phyloP scores from a whole-genome alignment of 1,140 invertebrate genomes.

The Drosophila sp. region DNA sequence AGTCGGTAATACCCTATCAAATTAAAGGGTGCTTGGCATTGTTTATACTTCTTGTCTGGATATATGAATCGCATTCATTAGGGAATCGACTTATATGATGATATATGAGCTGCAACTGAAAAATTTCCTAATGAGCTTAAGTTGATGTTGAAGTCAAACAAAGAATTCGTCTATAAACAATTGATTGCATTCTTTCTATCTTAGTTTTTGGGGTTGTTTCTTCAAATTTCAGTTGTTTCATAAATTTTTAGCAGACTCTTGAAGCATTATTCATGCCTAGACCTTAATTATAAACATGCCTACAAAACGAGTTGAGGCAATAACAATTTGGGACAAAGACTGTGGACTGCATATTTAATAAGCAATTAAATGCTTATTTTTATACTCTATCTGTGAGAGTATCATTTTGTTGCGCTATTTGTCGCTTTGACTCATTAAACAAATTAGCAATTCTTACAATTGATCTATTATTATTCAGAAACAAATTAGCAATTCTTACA shows the following conservation, averaged over 20 bases:
- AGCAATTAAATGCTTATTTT: constrained; percentile 62
- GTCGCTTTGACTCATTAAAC: no score
- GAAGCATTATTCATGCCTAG: constrained; percentile 2
- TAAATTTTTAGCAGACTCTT: constrained; percentile 3
- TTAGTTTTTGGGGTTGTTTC: background rate
- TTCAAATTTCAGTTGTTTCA: background rate
- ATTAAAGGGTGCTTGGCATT: constrained; percentile 17
- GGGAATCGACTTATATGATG: background rate
- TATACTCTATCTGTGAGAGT: background rate
- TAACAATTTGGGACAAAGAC: background rate
- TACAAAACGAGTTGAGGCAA: background rate
- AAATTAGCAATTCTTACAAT: no score
- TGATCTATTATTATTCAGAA: no score
- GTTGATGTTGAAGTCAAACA: no score
- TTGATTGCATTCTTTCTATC: background rate
- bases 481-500: no score
- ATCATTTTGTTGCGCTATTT: no score
- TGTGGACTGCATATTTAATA: constrained; percentile 56
- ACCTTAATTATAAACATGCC: constrained; percentile 15
- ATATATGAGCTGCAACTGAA: background rate
- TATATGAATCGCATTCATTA: background rate
- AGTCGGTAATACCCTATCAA: constrained; percentile 4
- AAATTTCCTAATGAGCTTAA: no score
- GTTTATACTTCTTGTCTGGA: background rate
- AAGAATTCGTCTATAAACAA: constrained; percentile 16